Percentiles rank a stretch among this genome's conserved stretches.
Evolutionary conservation across 2,113 vertebrate genomes (phyloP).

Genomic region (Platichthys flesus): DNA sequence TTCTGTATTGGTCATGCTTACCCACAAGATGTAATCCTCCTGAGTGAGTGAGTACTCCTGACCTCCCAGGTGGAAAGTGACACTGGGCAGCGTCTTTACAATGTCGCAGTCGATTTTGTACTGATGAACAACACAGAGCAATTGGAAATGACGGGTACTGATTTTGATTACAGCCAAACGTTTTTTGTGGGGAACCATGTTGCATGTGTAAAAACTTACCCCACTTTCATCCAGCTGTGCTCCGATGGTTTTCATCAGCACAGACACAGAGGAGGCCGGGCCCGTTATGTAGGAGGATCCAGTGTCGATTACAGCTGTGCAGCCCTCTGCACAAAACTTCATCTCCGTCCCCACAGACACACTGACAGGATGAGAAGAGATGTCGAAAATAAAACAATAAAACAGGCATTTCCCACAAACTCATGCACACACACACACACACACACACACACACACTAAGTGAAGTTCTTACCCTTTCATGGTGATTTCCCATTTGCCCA

Average conservation of each 20-base stretch:
- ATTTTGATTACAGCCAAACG: constrained; percentile 1
- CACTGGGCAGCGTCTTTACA: constrained; percentile 88
- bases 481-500: constrained; percentile 90
- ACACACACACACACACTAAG: not conserved
- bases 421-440: not conserved
- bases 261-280: constrained; percentile 86
- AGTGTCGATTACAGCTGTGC: constrained; percentile 89
- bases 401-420: not conserved
- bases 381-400: not conserved
- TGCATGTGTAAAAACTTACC: constrained; percentile 78
- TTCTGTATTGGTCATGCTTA: constrained; percentile 56
- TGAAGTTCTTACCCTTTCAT: constrained; percentile 90
- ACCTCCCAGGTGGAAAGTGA: constrained; percentile 92
- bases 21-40: constrained; percentile 89
- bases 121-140: constrained; percentile 71
- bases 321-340: constrained; percentile 90
- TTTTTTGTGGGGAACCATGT: constrained; percentile 21
- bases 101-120: constrained; percentile 89
- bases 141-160: not conserved
- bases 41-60: constrained; percentile 85
- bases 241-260: constrained; percentile 89
- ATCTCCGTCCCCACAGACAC: constrained; percentile 87
- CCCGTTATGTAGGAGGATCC: constrained; percentile 94
- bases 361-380: constrained; percentile 70
- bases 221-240: constrained; percentile 86